These are phyloP conservation scores for Damaliscus lunatus DNA, from an alignment of 2,113 vertebrate species.

Conservation along the genomic window DNA sequence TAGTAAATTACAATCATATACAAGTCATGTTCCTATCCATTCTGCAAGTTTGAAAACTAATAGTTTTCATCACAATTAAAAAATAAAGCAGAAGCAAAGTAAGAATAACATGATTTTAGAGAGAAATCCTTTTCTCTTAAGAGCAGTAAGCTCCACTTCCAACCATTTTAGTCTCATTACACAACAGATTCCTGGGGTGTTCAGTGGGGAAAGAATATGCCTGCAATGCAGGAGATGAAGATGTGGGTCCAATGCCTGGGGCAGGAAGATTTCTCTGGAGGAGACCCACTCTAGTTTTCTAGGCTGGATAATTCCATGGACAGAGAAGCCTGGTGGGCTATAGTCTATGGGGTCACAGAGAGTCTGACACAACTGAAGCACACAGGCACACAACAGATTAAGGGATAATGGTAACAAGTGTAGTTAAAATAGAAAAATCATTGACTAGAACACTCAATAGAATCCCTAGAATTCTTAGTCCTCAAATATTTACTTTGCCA, in stretches of 20 bases:
- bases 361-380: background rate
- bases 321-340: background rate
- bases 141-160: background rate
- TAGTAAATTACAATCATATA: background rate
- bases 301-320: background rate
- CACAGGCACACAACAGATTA: background rate
- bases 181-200: background rate
- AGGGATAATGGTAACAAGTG: background rate
- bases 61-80: background rate
- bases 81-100: background rate
- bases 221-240: background rate
- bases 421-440: background rate
- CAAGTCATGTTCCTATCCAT: background rate
- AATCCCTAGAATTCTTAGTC: background rate
- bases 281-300: background rate
- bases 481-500: background rate
- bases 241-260: background rate
- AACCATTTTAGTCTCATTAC: background rate
- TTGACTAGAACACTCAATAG: background rate
- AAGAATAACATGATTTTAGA: background rate
- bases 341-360: background rate
- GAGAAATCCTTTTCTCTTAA: background rate
- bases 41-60: background rate
- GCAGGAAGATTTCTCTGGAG: background rate
- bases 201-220: background rate